Evolutionary conservation across 1,140 invertebrate species (phyloP).

Genomic region (Spodoptera litura): DNA sequence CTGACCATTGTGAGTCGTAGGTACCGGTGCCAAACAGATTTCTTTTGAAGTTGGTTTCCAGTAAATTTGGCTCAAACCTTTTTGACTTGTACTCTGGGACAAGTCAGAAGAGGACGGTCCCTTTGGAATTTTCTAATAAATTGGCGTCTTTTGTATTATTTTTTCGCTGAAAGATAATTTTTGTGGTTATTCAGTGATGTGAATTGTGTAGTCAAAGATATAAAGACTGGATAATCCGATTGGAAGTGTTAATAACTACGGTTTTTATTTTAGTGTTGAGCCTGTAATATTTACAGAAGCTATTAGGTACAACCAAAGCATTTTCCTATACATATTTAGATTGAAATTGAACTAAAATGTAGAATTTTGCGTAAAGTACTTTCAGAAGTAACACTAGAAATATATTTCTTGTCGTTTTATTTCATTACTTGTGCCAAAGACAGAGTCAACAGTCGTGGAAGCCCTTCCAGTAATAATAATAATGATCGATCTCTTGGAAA

Average conservation of each 20-base stretch:
- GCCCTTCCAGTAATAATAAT: slow-evolving; percentile 53
- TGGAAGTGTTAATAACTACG: no score
- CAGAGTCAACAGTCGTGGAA: slow-evolving; percentile 8
- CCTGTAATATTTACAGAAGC: no score
- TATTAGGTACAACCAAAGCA: no score
- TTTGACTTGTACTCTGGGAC: slow-evolving; percentile 51
- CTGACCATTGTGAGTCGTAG: slow-evolving; percentile 32
- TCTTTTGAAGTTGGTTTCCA: slow-evolving; percentile 68
- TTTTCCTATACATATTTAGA: background rate
- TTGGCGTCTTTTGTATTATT: no score
- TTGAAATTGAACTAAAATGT: background rate
- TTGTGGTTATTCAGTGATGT: no score
- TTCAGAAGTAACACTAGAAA: background rate
- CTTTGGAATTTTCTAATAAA: background rate
- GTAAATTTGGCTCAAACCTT: slow-evolving; percentile 66
- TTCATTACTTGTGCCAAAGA: background rate
- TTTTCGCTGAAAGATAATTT: no score
- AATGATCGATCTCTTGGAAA: slow-evolving; percentile 50
- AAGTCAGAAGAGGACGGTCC: slow-evolving; percentile 5
- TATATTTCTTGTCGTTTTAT: background rate
- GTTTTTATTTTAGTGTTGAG: no score
- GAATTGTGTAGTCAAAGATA: no score
- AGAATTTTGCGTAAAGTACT: no score
- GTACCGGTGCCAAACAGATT: slow-evolving; percentile 57
- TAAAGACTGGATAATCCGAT: no score